phyloP scores from a whole-genome alignment of 2,888 invertebrate genomes.

The Dinocampus coccinellae region DNA sequence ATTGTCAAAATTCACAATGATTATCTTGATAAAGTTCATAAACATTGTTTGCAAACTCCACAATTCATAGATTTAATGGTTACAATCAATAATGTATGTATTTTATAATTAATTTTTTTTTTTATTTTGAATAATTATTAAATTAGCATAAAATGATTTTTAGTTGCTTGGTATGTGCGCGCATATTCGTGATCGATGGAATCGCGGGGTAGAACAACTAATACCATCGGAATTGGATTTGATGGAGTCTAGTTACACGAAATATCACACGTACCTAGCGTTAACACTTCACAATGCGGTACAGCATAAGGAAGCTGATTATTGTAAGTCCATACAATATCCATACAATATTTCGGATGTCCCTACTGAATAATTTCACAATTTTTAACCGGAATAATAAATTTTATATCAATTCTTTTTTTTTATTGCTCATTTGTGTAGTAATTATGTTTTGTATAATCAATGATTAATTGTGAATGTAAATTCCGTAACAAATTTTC shows the following conservation, averaged over 20 bases:
- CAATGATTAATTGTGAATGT: too few species aligned
- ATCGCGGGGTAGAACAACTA: constrained; percentile 55
- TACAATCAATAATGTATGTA: constrained; percentile 63
- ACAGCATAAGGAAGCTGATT: constrained; percentile 64
- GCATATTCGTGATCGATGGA: constrained; percentile 61
- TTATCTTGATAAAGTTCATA: constrained; percentile 63
- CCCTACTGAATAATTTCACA: neutral
- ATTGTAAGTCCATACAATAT: constrained; percentile 60
- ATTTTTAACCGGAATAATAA: neutral
- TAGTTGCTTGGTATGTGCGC: constrained; percentile 65
- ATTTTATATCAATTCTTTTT: neutral
- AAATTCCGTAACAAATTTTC: neutral
- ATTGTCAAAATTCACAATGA: constrained; percentile 65
- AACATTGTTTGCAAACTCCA: constrained; percentile 63
- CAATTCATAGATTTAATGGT: constrained; percentile 60
- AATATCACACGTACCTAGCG: constrained; percentile 64
- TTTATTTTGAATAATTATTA: neutral
- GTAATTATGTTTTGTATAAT: too few species aligned
- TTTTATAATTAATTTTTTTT: neutral
- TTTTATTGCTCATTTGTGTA: too few species aligned
- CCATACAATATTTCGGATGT: neutral
- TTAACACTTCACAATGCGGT: constrained; percentile 64
- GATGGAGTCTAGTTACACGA: constrained; percentile 63
- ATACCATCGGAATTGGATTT: constrained; percentile 55
- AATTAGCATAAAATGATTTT: neutral